phyloP scores from a whole-genome alignment of 2,888 invertebrate genomes.

The Dione vanillae region DNA sequence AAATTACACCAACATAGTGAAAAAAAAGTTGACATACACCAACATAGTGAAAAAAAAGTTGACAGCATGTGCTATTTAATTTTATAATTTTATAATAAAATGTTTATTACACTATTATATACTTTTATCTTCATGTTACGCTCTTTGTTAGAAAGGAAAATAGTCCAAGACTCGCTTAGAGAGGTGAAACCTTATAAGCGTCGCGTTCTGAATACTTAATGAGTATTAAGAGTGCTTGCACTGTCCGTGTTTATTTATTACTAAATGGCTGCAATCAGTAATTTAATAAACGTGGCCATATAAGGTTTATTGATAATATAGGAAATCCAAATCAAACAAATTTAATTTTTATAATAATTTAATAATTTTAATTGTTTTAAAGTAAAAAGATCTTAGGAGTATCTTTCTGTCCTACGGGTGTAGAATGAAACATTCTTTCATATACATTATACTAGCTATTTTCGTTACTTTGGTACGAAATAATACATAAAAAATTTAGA shows the following conservation, averaged over 20 bases:
- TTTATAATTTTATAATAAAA: background rate
- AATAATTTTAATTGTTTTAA: background rate
- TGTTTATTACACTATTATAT: background rate
- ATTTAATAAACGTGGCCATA: background rate
- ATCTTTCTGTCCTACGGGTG: no score
- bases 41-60: background rate
- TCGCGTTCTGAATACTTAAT: constrained; percentile 46
- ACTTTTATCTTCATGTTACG: constrained; percentile 1
- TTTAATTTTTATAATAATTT: background rate
- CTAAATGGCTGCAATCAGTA: background rate
- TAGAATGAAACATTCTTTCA: no score
- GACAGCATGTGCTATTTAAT: no score
- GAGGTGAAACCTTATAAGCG: constrained; percentile 44
- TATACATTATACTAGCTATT: no score
- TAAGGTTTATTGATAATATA: background rate
- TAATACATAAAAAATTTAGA: no score
- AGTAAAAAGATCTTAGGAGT: no score
- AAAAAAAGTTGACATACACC: no score
- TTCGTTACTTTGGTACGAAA: no score
- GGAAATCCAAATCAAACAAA: background rate
- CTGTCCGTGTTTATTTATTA: constrained; percentile 33
- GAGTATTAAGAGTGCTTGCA: constrained; percentile 43
- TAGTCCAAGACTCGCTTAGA: constrained; percentile 40
- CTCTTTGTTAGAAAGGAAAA: constrained; percentile 36
- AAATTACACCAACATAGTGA: no score